Conservation (phyloP, 2,797 vertebrate genomes). For the Acanthornis magna region DNA sequence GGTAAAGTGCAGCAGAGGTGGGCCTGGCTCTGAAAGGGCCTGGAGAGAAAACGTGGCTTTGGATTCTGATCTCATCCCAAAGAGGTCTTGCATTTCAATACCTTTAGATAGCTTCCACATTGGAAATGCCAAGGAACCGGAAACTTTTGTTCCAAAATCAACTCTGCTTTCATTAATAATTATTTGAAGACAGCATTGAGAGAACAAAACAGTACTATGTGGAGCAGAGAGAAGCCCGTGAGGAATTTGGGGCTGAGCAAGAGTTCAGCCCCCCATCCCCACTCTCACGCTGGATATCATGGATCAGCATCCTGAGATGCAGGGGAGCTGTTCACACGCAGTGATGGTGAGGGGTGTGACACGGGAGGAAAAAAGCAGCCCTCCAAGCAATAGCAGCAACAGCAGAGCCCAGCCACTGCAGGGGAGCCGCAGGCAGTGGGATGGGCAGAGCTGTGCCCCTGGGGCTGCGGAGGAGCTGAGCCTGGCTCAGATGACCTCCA, state of each 20-base stretch:
- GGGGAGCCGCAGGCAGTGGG: rapidly evolving
- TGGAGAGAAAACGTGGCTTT: background rate
- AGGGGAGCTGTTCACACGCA: rapidly evolving
- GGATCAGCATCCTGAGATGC: background rate
- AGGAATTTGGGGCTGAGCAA: background rate
- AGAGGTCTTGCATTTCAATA: slow-evolving; percentile 2
- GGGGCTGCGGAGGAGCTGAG: background rate
- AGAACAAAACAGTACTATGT: background rate
- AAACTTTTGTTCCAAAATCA: slow-evolving; percentile 18
- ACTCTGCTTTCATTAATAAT: slow-evolving; percentile 52
- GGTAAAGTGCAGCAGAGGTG: background rate
- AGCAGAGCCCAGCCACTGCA: rapidly evolving
- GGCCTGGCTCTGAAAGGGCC: background rate
- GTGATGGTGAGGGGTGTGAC: background rate
- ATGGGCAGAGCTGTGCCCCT: background rate
- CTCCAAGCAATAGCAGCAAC: background rate
- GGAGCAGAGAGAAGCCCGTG: background rate
- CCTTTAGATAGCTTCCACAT: background rate
- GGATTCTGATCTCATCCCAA: slow-evolving; percentile 17
- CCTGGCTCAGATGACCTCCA: background rate
- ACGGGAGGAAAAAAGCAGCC: background rate
- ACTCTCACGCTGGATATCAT: background rate
- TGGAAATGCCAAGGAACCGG: background rate
- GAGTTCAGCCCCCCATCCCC: background rate
- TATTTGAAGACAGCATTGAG: background rate